These are phyloP conservation scores for Xestia rhomboidea DNA, from an alignment of 2,888 invertebrate genomes.

Conservation along the genomic window DNA sequence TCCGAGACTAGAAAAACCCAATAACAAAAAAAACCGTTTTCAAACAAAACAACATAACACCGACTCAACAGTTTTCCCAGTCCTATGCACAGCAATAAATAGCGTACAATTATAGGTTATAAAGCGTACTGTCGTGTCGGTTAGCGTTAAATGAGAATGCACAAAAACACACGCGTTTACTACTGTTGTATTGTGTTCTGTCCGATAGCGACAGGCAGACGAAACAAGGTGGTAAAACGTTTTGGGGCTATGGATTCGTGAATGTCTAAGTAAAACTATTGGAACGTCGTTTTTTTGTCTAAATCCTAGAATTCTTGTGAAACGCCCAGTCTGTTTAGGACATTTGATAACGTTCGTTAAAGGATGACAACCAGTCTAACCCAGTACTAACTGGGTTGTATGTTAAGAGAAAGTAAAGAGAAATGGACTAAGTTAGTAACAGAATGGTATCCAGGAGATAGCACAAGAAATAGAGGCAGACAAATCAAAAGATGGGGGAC, in stretches of 20 bases:
- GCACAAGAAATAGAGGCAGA: too few species aligned
- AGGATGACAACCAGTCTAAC: too few species aligned
- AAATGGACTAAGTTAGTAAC: too few species aligned
- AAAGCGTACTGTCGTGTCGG: conserved; percentile 78
- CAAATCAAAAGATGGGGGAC: too few species aligned
- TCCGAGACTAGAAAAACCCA: background rate
- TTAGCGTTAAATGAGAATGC: conserved; percentile 77
- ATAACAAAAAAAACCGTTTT: background rate
- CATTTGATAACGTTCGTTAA: too few species aligned
- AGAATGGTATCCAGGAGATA: too few species aligned
- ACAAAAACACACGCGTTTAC: conserved; percentile 52
- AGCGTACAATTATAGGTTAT: conserved; percentile 84
- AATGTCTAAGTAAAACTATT: background rate
- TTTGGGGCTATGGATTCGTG: conserved; percentile 8
- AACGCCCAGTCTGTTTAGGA: background rate
- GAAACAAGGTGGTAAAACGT: conserved; percentile 30
- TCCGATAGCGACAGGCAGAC: conserved; percentile 4
- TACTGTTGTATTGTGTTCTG: conserved; percentile 21
- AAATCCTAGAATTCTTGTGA: background rate
- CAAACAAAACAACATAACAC: background rate
- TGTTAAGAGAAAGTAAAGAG: too few species aligned
- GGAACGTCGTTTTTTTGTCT: background rate
- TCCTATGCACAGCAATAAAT: conserved; percentile 76
- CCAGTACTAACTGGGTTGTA: too few species aligned
- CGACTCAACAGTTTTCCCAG: conserved; percentile 65